Evolutionary conservation across 2,888 invertebrate genomes (phyloP).

Genomic region (Galerucella calmariensis): DNA sequence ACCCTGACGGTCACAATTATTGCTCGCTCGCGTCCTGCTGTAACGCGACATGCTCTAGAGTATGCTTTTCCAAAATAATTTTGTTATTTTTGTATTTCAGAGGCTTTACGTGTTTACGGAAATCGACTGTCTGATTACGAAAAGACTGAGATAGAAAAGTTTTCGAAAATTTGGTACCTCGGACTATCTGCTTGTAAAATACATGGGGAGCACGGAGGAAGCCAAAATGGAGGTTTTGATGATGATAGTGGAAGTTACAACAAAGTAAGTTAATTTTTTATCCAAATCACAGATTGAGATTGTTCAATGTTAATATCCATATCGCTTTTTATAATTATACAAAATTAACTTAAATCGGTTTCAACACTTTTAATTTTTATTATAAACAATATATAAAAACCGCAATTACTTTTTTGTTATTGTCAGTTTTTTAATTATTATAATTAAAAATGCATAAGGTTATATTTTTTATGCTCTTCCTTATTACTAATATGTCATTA

Average conservation of each 20-base stretch:
- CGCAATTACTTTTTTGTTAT: not conserved
- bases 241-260: slow-evolving; percentile 95
- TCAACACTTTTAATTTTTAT: slow-evolving; percentile 5
- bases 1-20: no score
- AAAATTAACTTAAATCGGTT: not conserved
- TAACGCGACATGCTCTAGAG: not conserved
- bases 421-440: not conserved
- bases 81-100: slow-evolving; percentile 65
- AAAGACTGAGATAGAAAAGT: slow-evolving; percentile 88
- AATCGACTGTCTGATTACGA: slow-evolving; percentile 90
- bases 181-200: slow-evolving; percentile 88
- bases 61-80: not conserved
- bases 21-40: no score
- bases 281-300: not conserved
- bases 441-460: not conserved
- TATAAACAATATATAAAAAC: not conserved
- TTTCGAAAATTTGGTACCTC: slow-evolving; percentile 94
- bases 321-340: no score
- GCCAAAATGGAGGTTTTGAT: slow-evolving; percentile 89
- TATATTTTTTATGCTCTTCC: slow-evolving; percentile 3
- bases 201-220: slow-evolving; percentile 81
- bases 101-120: slow-evolving; percentile 85
- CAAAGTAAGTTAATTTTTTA: slow-evolving; percentile 73
- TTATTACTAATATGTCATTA: not conserved
- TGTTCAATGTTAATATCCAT: no score